Base-by-base conservation (phyloP, 1,140 invertebrate genomes). In the Capitella teleta region DNA sequence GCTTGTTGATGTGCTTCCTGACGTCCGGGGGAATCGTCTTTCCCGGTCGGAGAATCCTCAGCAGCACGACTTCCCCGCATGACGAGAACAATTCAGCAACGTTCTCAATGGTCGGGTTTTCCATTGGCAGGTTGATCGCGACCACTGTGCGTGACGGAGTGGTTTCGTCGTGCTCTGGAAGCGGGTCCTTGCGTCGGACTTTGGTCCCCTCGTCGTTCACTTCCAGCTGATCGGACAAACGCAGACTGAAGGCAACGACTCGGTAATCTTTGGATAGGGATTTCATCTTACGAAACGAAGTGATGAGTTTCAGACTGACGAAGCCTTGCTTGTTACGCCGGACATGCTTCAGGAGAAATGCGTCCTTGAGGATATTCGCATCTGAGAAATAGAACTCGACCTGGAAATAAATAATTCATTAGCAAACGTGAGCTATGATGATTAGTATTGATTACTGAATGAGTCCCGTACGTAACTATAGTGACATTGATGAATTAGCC, bases 321-420 rank as follows among this genome's bases (percentile, higher is more conserved):
- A 85, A 95, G 8, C 92, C 91, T 69, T 92, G 87, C 67, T 92
- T 93, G 66, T 94, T 93, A 21, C 90, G 77, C 28, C 87, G 80
- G 2, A 95, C 89, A 68, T 95, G 90, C 68, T 95, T 96, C 28
- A 95, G 68, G 4, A 96, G 73, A 69, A 96, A 96, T 2, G 90
- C 88, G 66, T 96, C 90, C 69, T 93, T 94, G 1, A 87, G 80
- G 51, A 96, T 89, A 64, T 91, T 92, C 16, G 84, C 86, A 67
- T 95, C 89, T 49, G 87, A 90, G 67, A 96, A 94, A 69, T 94
- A 94, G 66, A 86, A 91, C 72, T 71, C 68, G 16, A 68, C 66
- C 51, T n/a, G n/a, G n/a, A n/a, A n/a, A n/a, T n/a, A n/a, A n/a
- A n/a, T n/a, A n/a, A n/a, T n/a, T 67, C n/a, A n/a, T n/a, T n/a